Evolutionary conservation across 2,113 vertebrate genomes (phyloP), one percentile per base, ranked within the genome.

Genomic region (Pipa parva): DNA sequence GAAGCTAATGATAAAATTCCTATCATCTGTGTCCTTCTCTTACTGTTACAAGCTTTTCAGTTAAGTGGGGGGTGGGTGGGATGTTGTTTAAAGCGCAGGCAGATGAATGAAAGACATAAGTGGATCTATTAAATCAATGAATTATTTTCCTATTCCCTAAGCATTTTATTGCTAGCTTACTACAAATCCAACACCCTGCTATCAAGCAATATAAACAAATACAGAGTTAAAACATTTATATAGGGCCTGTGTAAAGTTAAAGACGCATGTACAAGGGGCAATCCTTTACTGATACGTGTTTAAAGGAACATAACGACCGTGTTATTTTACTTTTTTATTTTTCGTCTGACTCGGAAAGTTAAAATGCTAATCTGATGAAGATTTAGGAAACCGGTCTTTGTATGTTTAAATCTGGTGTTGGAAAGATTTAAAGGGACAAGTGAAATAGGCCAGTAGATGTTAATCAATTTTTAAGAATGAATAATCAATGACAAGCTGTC

Each of bases 391-490:
- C n/a, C n/a, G n/a, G n/a, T n/a, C n/a, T n/a, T n/a, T n/a, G n/a
- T n/a, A n/a, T n/a, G n/a, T n/a, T n/a, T n/a, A n/a, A n/a, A n/a
- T n/a, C n/a, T n/a, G n/a, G n/a, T n/a, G n/a, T n/a, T n/a, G n/a
- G n/a, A n/a, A n/a, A 71, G 74, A 80, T 80, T 86, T 59, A 55
- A 69, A 79, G 72, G 71, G 75, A 83, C 75, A 80, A 84, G 78
- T 83, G 82, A 83, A 80, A 82, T 79, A 78, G 75, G 75, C 72
- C 20, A 3, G 52, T 78, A 74, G 72, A 50, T 80, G 79, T 85
- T 83, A 82, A 83, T 84, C 83, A 81, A 84, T 86, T 84, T n/a
- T 58, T 63, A 70, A 67, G 75, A 78, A 82, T 80, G 78, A 85
- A 81, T 87, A 85, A 80, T 75, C 81, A 83, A 76, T 79, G 80